These are phyloP conservation scores for Danio jaintianensis DNA, from an alignment of 2,797 vertebrate species.

Conservation along the genomic window DNA sequence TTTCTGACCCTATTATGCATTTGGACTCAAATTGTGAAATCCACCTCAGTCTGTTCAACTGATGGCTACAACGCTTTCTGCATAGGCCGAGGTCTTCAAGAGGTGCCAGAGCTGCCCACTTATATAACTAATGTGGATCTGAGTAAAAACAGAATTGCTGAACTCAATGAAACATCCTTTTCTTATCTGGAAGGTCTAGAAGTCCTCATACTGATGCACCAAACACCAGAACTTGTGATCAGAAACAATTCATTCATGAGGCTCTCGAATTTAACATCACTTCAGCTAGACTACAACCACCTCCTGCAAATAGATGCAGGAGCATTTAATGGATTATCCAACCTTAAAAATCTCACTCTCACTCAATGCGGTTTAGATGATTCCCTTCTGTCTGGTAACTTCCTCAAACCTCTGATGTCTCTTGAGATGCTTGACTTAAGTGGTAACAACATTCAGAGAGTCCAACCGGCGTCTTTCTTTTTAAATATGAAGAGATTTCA, in stretches of 20 bases:
- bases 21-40: conserved; percentile 57
- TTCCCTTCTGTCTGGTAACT: conserved; percentile 76
- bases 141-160: conserved; percentile 75
- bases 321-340: conserved; percentile 81
- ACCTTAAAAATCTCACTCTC: conserved; percentile 73
- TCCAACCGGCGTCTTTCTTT: conserved; percentile 83
- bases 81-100: conserved; percentile 49
- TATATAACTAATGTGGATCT: conserved; percentile 75
- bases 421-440: conserved; percentile 79
- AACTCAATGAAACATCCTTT: conserved; percentile 77
- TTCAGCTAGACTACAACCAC: conserved; percentile 75
- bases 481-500: conserved; percentile 74
- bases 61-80: conserved; percentile 64
- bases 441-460: conserved; percentile 74
- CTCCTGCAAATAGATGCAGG: conserved; percentile 75
- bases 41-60: conserved; percentile 68
- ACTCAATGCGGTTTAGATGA: conserved; percentile 72
- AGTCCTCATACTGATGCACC: conserved; percentile 77
- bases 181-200: conserved; percentile 71
- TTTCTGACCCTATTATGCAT: conserved; percentile 58
- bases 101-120: conserved; percentile 78
- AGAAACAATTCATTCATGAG: conserved; percentile 80
- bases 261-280: conserved; percentile 73
- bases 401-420: conserved; percentile 82
- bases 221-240: conserved; percentile 65